Evolutionary conservation across 2,113 vertebrate species (phyloP).

Genomic region (Tapirus terrestris): DNA sequence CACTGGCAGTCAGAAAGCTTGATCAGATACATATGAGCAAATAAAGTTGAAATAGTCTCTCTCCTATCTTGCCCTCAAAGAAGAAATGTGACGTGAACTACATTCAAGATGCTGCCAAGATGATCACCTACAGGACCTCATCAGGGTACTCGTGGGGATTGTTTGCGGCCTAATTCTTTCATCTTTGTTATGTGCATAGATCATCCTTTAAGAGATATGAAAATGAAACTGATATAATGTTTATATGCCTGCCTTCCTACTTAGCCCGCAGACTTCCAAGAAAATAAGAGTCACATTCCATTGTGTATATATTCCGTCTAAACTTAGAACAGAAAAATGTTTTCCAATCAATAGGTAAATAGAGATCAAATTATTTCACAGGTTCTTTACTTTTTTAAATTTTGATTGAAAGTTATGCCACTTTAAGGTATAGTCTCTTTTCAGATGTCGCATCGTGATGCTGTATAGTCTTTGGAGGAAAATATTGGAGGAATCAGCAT

Average conservation of each 20-base stretch:
- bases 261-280: slow-evolving; percentile 64
- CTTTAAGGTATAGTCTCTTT: slow-evolving; percentile 28
- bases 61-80: slow-evolving; percentile 9
- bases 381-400: slow-evolving; percentile 27
- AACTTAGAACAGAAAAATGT: slow-evolving; percentile 56
- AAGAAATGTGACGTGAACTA: slow-evolving; percentile 37
- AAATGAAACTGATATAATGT: slow-evolving; percentile 68
- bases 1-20: background rate
- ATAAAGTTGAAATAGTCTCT: slow-evolving; percentile 36
- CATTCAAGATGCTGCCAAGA: slow-evolving; percentile 37
- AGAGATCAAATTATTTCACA: slow-evolving; percentile 53
- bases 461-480: background rate
- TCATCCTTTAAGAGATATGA: slow-evolving; percentile 67
- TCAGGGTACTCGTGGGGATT: background rate
- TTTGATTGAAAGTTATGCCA: slow-evolving; percentile 48
- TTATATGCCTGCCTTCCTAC: slow-evolving; percentile 42
- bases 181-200: slow-evolving; percentile 46
- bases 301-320: slow-evolving; percentile 73
- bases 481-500: slow-evolving; percentile 55
- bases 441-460: background rate
- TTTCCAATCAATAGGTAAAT: slow-evolving; percentile 64
- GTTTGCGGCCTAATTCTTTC: slow-evolving; percentile 56
- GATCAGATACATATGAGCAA: slow-evolving; percentile 28
- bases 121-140: slow-evolving; percentile 24
- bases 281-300: slow-evolving; percentile 75